A percentile compares a stretch with the other conserved stretches of the same genome.
Conservation (phyloP, 1,140 invertebrate genomes). For the Matsumurasca onukii region DNA sequence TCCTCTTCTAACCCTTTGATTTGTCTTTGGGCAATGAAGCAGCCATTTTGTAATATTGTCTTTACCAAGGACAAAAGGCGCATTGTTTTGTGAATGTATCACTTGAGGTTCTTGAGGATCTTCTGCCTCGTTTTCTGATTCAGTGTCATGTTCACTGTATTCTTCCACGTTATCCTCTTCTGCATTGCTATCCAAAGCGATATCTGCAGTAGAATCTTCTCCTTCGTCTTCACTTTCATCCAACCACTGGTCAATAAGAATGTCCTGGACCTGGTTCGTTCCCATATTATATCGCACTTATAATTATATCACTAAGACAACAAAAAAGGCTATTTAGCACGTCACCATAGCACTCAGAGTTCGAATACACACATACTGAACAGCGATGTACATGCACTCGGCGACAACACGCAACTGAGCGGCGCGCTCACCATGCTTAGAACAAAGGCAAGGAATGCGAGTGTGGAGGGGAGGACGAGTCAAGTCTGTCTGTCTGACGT, state of each 20-base stretch:
- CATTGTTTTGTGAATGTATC: not conserved
- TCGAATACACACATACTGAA: not conserved
- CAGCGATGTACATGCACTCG: not conserved
- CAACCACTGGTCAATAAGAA: not conserved
- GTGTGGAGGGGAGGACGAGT: not conserved
- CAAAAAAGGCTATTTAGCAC: not conserved
- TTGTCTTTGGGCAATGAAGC: not conserved
- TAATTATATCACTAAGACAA: not conserved
- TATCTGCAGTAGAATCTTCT: not conserved
- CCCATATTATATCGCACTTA: no score
- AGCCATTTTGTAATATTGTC: not conserved
- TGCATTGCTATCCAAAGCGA: not conserved
- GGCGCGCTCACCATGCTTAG: not conserved
- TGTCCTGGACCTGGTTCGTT: no score
- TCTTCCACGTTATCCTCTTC: not conserved
- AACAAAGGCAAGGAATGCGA: not conserved
- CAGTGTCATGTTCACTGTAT: not conserved
- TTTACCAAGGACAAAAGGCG: not conserved
- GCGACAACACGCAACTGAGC: not conserved
- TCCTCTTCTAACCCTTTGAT: not conserved
- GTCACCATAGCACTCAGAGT: not conserved
- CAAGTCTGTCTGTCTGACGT: not conserved
- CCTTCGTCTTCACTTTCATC: not conserved
- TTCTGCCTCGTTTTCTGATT: conserved; percentile 5
- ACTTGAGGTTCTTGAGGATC: not conserved